Evolutionary conservation across 2,888 invertebrate species (phyloP).

Genomic region (Druceiella hillmani): DNA sequence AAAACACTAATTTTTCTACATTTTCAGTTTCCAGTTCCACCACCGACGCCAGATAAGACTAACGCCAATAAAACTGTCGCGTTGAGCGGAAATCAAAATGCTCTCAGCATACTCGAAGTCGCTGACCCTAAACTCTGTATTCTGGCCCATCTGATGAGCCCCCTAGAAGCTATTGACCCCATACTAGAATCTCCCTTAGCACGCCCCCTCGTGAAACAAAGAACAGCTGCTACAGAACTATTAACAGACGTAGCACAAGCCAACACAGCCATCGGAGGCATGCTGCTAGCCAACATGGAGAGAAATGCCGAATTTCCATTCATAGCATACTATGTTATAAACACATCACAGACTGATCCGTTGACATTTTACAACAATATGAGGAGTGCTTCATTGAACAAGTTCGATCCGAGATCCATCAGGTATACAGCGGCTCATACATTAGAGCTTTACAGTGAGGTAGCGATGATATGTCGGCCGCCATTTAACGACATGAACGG

Average conservation of each 20-base stretch:
- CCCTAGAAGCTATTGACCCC: conserved; percentile 79
- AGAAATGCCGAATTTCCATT: conserved; percentile 87
- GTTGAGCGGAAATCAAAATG: conserved; percentile 47
- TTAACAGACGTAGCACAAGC: conserved; percentile 68
- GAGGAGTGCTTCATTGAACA: conserved; percentile 74
- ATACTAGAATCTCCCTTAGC: conserved; percentile 78
- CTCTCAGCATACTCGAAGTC: conserved; percentile 72
- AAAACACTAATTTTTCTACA: conserved; percentile 10
- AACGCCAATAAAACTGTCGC: conserved; percentile 53
- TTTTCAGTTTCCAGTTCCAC: conserved; percentile 56
- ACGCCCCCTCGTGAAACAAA: conserved; percentile 73
- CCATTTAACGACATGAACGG: conserved; percentile 76
- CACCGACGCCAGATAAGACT: conserved; percentile 58
- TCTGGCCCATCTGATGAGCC: conserved; percentile 85
- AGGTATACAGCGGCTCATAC: conserved; percentile 86
- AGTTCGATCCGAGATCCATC: conserved; percentile 73
- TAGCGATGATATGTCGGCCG: conserved; percentile 85
- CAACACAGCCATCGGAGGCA: conserved; percentile 72
- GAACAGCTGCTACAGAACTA: conserved; percentile 70
- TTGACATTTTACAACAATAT: conserved; percentile 81
- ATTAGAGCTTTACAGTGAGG: conserved; percentile 82
- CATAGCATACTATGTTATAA: conserved; percentile 86
- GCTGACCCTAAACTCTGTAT: conserved; percentile 88
- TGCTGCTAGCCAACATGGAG: conserved; percentile 87
- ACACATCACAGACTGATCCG: conserved; percentile 81